phyloP scores from a whole-genome alignment of 1,140 invertebrate genomes.

The Panagrolaimus sp. region DNA sequence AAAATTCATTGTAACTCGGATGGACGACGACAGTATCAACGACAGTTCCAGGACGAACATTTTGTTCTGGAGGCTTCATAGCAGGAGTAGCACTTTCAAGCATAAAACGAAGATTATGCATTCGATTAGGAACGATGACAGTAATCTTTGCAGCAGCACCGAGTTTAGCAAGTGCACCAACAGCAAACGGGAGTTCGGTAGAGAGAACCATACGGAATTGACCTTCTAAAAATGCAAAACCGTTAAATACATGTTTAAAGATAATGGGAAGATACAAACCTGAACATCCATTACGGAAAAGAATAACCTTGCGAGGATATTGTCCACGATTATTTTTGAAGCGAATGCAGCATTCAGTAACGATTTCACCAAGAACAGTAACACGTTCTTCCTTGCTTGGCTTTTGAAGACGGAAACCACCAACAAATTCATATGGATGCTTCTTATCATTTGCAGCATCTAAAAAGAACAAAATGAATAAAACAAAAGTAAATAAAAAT shows the following conservation, averaged over 20 bases:
- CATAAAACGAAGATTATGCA: constrained; percentile 41
- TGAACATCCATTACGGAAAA: constrained; percentile 40
- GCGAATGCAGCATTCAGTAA: constrained; percentile 26
- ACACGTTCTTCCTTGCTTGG: constrained; percentile 37
- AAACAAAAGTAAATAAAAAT: neutral
- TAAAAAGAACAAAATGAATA: neutral
- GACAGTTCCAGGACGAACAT: constrained; percentile 26
- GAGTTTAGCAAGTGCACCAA: neutral
- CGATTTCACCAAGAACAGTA: constrained; percentile 29
- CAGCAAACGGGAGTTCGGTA: constrained; percentile 37
- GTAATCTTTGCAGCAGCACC: constrained; percentile 17
- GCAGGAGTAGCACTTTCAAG: constrained; percentile 18
- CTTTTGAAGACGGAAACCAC: constrained; percentile 30
- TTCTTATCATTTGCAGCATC: constrained; percentile 31
- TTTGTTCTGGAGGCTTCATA: constrained; percentile 16
- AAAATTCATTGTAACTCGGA: constrained; percentile 24
- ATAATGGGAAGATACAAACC: too few relatives aligned
- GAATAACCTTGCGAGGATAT: constrained; percentile 25
- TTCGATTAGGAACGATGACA: constrained; percentile 34
- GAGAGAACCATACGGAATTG: constrained; percentile 30
- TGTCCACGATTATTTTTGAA: constrained; percentile 5
- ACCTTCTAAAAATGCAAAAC: neutral
- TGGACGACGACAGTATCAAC: constrained; percentile 23
- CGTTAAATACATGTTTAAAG: too few relatives aligned
- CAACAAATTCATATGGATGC: constrained; percentile 29